These are phyloP conservation scores for Alcis repandata DNA, from an alignment of 2,888 invertebrate species.

Conservation along the genomic window DNA sequence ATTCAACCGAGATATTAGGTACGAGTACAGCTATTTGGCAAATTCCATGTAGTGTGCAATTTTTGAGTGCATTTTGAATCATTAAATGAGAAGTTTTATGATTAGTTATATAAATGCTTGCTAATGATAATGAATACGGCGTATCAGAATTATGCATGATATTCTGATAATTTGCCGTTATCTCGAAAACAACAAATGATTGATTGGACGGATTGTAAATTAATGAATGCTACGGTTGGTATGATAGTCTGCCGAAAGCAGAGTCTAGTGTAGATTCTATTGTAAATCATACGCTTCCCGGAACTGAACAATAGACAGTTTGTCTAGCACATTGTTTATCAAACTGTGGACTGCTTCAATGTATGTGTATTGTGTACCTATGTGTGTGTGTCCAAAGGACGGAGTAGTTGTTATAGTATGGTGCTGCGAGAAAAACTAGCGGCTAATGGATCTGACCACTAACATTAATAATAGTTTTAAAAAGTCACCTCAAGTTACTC, in stretches of 20 bases:
- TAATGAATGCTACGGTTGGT: background rate
- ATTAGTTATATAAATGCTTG: constrained; percentile 1
- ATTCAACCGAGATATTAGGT: constrained; percentile 24
- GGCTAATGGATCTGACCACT: too few relatives aligned
- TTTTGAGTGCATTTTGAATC: constrained; percentile 8
- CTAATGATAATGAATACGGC: background rate
- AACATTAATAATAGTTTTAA: too few relatives aligned
- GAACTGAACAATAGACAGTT: too few relatives aligned
- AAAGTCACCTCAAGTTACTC: too few relatives aligned
- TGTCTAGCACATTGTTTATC: too few relatives aligned
- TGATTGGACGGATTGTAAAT: background rate
- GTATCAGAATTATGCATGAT: constrained; percentile 1
- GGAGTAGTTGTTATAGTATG: too few relatives aligned
- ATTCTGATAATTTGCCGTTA: constrained; percentile 1
- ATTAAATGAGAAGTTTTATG: background rate
- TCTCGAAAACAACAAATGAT: background rate
- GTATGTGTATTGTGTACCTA: too few relatives aligned
- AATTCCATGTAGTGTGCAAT: constrained; percentile 23
- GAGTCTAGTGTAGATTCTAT: too few relatives aligned
- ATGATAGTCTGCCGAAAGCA: background rate
- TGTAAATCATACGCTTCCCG: too few relatives aligned
- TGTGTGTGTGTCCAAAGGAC: too few relatives aligned
- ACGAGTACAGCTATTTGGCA: constrained; percentile 6
- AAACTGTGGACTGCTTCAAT: too few relatives aligned
- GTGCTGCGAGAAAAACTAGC: too few relatives aligned